Evolutionary conservation across 2,113 vertebrate genomes (phyloP).

Genomic region (Vanacampus margaritifer): DNA sequence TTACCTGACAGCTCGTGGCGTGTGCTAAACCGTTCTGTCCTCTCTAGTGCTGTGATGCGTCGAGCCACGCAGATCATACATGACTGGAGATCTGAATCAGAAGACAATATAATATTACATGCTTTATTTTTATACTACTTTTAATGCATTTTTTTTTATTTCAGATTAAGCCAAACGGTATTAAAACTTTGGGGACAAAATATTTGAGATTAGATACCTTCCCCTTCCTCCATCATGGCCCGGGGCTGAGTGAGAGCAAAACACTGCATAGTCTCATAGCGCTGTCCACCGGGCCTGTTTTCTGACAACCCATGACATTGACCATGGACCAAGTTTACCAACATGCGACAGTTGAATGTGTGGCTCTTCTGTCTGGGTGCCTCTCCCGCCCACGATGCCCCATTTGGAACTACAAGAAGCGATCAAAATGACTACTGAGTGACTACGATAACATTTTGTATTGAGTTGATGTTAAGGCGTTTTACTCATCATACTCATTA

Average conservation of each 20-base stretch:
- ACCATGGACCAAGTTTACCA: slow-evolving; percentile 81
- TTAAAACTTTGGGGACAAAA: not conserved
- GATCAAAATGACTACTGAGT: not conserved
- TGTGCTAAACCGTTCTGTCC: slow-evolving; percentile 92
- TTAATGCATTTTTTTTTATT: not conserved
- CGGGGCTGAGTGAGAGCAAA: slow-evolving; percentile 95
- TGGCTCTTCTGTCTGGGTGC: slow-evolving; percentile 90
- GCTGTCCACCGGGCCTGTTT: slow-evolving; percentile 75
- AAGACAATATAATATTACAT: not conserved
- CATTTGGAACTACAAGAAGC: slow-evolving; percentile 75
- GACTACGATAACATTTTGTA: not conserved
- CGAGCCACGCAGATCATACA: slow-evolving; percentile 99
- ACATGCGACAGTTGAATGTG: slow-evolving; percentile 95
- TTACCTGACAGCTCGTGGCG: slow-evolving; percentile 94
- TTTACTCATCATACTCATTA: not conserved
- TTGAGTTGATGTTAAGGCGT: not conserved
- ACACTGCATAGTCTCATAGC: slow-evolving; percentile 97
- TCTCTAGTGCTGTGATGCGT: slow-evolving; percentile 84
- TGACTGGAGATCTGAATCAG: slow-evolving; percentile 86
- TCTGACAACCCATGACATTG: slow-evolving; percentile 69
- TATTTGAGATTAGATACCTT: slow-evolving; percentile 76
- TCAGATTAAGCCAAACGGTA: not conserved
- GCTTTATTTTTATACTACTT: not conserved
- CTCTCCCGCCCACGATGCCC: slow-evolving; percentile 87
- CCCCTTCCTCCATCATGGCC: slow-evolving; percentile 97